These are phyloP conservation scores for Intellagama lesueurii DNA, from an alignment of 2,797 vertebrate genomes.

Conservation along the genomic window DNA sequence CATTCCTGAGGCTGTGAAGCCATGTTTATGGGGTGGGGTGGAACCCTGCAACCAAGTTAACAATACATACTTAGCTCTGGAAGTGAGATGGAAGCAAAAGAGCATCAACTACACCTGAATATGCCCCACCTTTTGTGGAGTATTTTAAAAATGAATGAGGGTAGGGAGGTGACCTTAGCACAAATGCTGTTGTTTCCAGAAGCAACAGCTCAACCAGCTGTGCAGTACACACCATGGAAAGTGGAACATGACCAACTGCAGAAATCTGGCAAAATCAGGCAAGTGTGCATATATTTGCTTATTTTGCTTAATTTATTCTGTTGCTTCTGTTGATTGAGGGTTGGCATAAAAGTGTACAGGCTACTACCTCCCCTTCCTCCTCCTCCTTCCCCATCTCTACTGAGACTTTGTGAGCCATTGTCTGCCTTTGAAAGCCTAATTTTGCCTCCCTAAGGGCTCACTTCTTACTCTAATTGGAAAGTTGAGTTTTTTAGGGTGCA, in stretches of 20 bases:
- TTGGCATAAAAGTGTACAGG: neutral
- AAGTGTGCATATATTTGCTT: neutral
- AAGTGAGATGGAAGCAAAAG: neutral
- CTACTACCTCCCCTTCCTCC: neutral
- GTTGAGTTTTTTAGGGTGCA: neutral
- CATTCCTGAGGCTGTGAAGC: neutral
- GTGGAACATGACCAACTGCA: neutral
- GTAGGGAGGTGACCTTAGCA: neutral
- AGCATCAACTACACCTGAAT: neutral
- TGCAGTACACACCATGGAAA: too few species aligned
- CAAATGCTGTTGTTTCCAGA: neutral
- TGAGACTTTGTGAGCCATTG: neutral
- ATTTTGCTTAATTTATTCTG: neutral
- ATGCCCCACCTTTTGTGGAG: neutral
- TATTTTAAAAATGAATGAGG: fast-evolving
- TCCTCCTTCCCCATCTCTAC: neutral
- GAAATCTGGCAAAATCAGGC: neutral
- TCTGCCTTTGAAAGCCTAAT: neutral
- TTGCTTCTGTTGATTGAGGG: neutral
- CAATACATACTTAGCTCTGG: neutral
- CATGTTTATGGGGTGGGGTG: neutral
- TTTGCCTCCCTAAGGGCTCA: neutral
- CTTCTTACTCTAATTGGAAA: neutral
- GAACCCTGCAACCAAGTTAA: neutral
- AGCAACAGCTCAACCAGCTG: too few species aligned